A percentile compares a stretch with the other conserved stretches of the same genome.
These are phyloP conservation scores for Xylophagus ater DNA, from an alignment of 2,888 invertebrate genomes.

Conservation along the genomic window DNA sequence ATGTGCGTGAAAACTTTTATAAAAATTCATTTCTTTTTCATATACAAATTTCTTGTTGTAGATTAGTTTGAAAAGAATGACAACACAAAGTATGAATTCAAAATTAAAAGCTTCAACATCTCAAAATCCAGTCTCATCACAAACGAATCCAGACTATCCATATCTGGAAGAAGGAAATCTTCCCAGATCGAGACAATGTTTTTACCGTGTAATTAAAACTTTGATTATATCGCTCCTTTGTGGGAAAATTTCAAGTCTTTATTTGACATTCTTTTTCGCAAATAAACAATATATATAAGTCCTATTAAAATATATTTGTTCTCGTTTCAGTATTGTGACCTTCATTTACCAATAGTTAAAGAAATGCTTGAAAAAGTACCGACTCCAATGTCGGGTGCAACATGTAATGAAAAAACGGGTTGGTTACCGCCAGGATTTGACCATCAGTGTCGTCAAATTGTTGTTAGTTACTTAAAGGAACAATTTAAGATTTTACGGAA, in stretches of 20 bases:
- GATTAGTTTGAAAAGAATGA: conserved; percentile 7
- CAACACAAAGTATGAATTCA: too few relatives aligned
- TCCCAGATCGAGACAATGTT: conserved; percentile 77
- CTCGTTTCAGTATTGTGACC: conserved; percentile 66
- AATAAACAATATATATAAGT: too few relatives aligned
- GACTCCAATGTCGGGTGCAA: conserved; percentile 44
- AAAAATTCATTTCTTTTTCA: background rate
- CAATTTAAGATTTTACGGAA: conserved; percentile 26
- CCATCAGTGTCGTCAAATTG: conserved; percentile 59
- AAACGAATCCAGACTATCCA: conserved; percentile 31
- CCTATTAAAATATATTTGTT: too few relatives aligned
- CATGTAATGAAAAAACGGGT: conserved; percentile 62
- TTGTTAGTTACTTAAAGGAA: conserved; percentile 52
- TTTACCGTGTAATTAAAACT: conserved; percentile 58
- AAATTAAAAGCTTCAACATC: conserved; percentile 36
- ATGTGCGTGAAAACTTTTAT: conserved; percentile 20
- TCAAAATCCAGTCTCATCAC: conserved; percentile 29
- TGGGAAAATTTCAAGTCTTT: background rate
- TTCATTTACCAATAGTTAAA: conserved; percentile 68
- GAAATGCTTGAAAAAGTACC: conserved; percentile 58
- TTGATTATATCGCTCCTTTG: background rate
- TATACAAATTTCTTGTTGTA: background rate
- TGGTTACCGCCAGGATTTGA: conserved; percentile 66
- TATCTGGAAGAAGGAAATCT: conserved; percentile 58
- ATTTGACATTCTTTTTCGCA: background rate